Conservation (phyloP, 2,888 invertebrate species). For the Cantharis lateralis region DNA sequence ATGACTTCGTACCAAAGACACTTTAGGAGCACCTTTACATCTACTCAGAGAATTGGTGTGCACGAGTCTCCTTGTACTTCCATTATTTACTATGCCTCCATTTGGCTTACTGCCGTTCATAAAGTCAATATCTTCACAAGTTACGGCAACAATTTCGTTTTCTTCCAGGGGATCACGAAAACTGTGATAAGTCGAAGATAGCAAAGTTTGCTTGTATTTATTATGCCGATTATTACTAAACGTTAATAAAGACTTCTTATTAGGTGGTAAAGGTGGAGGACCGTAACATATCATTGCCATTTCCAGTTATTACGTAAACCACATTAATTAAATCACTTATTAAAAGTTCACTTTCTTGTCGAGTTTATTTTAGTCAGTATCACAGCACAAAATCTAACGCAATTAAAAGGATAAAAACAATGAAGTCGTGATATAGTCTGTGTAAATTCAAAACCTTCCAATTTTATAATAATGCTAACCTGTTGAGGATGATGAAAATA, state of each 20-base stretch:
- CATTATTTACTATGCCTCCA: constrained; percentile 36
- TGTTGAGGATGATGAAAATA: constrained; percentile 13
- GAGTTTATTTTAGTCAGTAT: background rate
- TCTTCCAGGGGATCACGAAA: constrained; percentile 63
- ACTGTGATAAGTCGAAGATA: constrained; percentile 62
- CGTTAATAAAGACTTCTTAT: constrained; percentile 53
- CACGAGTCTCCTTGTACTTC: constrained; percentile 42
- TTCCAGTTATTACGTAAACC: constrained; percentile 27
- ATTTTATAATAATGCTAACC: constrained; percentile 3
- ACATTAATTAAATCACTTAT: background rate
- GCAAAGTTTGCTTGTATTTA: constrained; percentile 45
- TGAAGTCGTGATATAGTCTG: background rate
- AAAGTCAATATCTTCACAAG: constrained; percentile 44
- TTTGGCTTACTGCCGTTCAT: constrained; percentile 19
- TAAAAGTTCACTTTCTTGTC: background rate
- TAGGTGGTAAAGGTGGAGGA: constrained; percentile 63
- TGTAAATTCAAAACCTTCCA: background rate
- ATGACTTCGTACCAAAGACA: constrained; percentile 66
- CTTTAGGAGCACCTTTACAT: constrained; percentile 36
- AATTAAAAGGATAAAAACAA: background rate
- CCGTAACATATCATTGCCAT: constrained; percentile 64
- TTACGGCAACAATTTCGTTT: constrained; percentile 46
- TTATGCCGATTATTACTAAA: constrained; percentile 34
- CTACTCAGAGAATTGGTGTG: constrained; percentile 58
- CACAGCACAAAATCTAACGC: background rate